Percentiles rank a stretch among this genome's conserved stretches.
phyloP scores from a whole-genome alignment of 2,113 vertebrate genomes.

The Hippocampus barbouri region DNA sequence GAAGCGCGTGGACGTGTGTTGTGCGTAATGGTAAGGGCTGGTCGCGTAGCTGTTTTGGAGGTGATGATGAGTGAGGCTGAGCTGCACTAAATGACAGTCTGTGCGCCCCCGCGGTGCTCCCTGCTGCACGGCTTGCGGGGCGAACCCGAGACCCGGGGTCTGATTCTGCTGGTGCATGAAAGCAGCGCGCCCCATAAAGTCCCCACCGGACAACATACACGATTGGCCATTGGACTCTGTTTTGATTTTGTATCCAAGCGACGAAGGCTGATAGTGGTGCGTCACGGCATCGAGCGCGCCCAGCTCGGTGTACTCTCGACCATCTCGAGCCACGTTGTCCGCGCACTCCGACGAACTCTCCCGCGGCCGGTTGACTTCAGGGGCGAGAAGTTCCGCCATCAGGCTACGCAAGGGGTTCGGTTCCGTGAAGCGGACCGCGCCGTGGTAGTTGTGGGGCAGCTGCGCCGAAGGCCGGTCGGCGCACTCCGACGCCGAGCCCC shows the following conservation, averaged over 20 bases:
- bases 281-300: constrained; percentile 53
- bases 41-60: constrained; percentile 61
- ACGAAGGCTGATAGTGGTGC: constrained; percentile 17
- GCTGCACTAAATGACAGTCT: constrained; percentile 67
- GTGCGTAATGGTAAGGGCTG: constrained; percentile 71
- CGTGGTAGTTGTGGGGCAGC: constrained; percentile 39
- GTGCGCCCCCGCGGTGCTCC: constrained; percentile 39
- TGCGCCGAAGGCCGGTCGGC: constrained; percentile 68
- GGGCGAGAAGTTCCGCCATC: constrained; percentile 84
- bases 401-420: constrained; percentile 76
- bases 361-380: constrained; percentile 65
- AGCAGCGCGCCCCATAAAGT: constrained; percentile 66
- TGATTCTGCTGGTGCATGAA: constrained; percentile 59
- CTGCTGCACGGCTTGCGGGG: constrained; percentile 53
- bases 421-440: constrained; percentile 44
- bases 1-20: constrained; percentile 65
- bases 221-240: constrained; percentile 76
- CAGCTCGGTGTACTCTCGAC: constrained; percentile 80
- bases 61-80: constrained; percentile 51
- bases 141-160: constrained; percentile 44
- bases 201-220: constrained; percentile 76
- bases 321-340: constrained; percentile 50
- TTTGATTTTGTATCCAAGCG: constrained; percentile 80
- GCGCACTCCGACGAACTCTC: constrained; percentile 52
- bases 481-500: constrained; percentile 69